phyloP scores from a whole-genome alignment of 92 coral and sea anemone species.

The Siderastrea radians region DNA sequence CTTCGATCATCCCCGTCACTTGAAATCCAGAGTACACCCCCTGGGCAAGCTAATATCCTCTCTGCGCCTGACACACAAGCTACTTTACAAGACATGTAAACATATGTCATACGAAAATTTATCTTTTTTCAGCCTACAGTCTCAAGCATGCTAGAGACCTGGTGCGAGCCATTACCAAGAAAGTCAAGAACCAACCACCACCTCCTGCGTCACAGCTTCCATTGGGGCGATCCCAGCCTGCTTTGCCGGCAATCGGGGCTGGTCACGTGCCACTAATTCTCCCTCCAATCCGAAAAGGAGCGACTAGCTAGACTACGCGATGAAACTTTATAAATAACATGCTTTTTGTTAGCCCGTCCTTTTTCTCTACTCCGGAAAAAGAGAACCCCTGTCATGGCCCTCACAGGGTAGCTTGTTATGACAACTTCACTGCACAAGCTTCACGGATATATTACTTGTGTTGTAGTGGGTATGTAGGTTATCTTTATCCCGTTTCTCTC shows the following conservation, averaged over 20 bases:
- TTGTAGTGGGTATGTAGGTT: too few relatives aligned
- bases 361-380: too few relatives aligned
- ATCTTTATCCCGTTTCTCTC: too few relatives aligned
- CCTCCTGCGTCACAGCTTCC: conserved; percentile 42
- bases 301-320: background rate
- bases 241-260: conserved; percentile 48
- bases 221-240: conserved; percentile 58
- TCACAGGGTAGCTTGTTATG: too few relatives aligned
- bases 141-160: conserved; percentile 95
- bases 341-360: too few relatives aligned
- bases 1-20: too few relatives aligned
- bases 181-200: conserved; percentile 85
- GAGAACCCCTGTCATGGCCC: too few relatives aligned
- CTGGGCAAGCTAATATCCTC: too few relatives aligned
- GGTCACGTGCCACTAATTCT: conserved; percentile 74
- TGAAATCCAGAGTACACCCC: too few relatives aligned
- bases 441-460: too few relatives aligned
- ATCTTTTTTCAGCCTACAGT: conserved; percentile 79
- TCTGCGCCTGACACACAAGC: background rate
- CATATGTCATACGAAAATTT: background rate
- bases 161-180: conserved; percentile 95
- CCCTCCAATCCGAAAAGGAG: conserved; percentile 77
- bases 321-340: too few relatives aligned
- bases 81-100: background rate
- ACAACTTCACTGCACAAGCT: too few relatives aligned